A percentile compares a stretch with the other conserved stretches of the same genome.
Evolutionary conservation across 2,113 vertebrate genomes (phyloP).

Genomic region (Oryzias javanicus): DNA sequence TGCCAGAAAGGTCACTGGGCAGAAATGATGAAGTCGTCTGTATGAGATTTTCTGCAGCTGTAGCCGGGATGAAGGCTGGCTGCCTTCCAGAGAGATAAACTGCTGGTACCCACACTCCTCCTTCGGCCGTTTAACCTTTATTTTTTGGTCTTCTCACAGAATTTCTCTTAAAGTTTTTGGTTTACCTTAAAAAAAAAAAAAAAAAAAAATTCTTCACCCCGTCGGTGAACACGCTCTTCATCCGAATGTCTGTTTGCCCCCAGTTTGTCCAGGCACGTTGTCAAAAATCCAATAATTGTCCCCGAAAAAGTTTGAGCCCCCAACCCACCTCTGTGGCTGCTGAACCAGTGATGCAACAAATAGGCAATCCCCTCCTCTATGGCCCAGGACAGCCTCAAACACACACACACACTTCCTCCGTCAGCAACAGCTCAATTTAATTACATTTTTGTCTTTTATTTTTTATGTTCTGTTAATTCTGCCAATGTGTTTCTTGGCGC

Average conservation of each 20-base stretch:
- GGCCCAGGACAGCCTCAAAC: conserved; percentile 53
- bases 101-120: conserved; percentile 40
- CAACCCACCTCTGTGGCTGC: conserved; percentile 37
- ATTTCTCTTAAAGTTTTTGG: conserved; percentile 24
- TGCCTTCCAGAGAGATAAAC: conserved; percentile 52
- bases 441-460: conserved; percentile 2
- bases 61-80: conserved; percentile 57
- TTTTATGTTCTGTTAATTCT: not conserved
- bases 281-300: conserved; percentile 67
- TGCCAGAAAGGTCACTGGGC: conserved; percentile 74
- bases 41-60: conserved; percentile 71
- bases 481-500: no score
- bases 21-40: conserved; percentile 77
- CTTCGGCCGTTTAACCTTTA: conserved; percentile 41
- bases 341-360: conserved; percentile 75
- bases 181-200: not conserved
- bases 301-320: conserved; percentile 63
- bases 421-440: conserved; percentile 2
- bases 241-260: conserved; percentile 10
- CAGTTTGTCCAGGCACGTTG: conserved; percentile 50
- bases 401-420: conserved; percentile 20
- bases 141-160: conserved; percentile 32
- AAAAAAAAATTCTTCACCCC: not conserved
- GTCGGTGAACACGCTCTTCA: not conserved
- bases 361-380: conserved; percentile 68